Base-by-base conservation (phyloP, 2,888 invertebrate species). In the Cataglyphis livida region DNA sequence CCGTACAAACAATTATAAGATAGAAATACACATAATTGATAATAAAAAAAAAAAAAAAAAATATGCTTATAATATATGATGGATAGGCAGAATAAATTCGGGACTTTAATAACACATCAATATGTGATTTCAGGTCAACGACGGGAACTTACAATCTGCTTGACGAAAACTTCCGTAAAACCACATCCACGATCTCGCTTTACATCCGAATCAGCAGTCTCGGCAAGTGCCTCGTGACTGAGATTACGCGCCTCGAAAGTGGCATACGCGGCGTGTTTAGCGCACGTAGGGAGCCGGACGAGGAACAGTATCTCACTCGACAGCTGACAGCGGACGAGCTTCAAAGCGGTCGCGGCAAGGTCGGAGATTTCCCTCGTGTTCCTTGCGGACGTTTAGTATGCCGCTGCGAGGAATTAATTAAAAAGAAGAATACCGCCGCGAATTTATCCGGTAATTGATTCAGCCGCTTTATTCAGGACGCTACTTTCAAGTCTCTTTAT, bases 161-260 rank as follows among this genome's bases (percentile, higher is more conserved):
- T 4, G 81, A 90, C 83, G 92, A 92, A 25, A 84, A 90, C 10
- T 35, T 88, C 3, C 64, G 64, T 5, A 54, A 85, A 2, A 91
- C 89, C 3, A 85, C 83, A 0, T 88, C 89, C 0, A 84, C 87
- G 4, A 84, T 93, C n/a, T 85, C 87, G 59, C 75, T 93, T 4
- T 93, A 92, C 83, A 64, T 91, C 38, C 91, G 94, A 0, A 81
- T 94, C 64, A 94, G 91, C 68, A 91, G 92, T 57, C 86, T 94
- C 51, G 93, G 93, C 9, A 90, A 90, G 54, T 90, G 92, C 57
- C 84, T 94, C 32, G 88, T 92, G 61, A 93, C 93, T 9, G 93
- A 94, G 81, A 88, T 93, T 54, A 88, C 92, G 28, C 61, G 44
- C 5, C 85, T 88, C 0, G 25, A 57, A 32, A 82, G 70, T 57